Percentiles rank a stretch among this genome's conserved stretches.
phyloP scores from a whole-genome alignment of 1,140 invertebrate genomes.

The Halesus radiatus region DNA sequence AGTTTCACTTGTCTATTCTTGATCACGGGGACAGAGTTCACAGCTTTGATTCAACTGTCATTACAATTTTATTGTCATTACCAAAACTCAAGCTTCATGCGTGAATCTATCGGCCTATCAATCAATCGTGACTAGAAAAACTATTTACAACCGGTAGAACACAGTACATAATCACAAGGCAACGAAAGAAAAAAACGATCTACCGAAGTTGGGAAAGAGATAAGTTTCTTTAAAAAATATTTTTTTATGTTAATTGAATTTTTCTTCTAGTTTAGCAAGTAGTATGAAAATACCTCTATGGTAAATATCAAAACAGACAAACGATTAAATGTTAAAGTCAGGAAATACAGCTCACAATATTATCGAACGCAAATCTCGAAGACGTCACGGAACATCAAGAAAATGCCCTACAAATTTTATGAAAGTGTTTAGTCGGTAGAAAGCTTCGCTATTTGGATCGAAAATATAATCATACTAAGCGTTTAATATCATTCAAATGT shows the following conservation, averaged over 20 bases:
- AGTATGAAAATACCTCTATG: background rate
- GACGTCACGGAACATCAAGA: no score
- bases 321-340: background rate
- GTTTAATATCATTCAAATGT: no score
- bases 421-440: no score
- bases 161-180: background rate
- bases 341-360: background rate
- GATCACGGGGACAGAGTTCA: background rate
- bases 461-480: no score
- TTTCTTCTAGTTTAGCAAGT: background rate
- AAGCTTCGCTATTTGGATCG: no score
- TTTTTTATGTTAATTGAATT: no score
- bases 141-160: background rate
- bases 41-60: background rate
- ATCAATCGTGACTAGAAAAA: conserved; percentile 13
- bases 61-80: conserved; percentile 25
- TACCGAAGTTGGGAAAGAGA: background rate
- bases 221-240: no score
- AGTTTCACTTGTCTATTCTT: background rate
- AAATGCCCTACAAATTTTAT: no score
- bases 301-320: background rate
- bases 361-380: background rate
- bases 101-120: background rate
- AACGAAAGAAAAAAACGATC: background rate
- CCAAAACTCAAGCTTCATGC: background rate